Conservation (phyloP, 1,140 invertebrate genomes). For the Aphelinus atriplicis region DNA sequence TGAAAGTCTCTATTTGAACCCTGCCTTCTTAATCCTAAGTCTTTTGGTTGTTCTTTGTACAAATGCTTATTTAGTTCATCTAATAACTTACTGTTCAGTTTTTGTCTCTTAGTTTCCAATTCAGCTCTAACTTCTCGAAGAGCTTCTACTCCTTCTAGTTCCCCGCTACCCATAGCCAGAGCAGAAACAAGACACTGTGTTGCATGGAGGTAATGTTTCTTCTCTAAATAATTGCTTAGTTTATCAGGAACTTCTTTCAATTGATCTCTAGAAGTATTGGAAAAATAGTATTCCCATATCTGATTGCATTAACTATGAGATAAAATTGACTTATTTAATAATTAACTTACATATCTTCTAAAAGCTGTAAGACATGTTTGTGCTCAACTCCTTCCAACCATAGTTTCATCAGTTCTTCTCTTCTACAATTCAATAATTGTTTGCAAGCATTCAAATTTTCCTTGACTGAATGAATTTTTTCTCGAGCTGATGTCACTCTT, state of each 20-base stretch:
- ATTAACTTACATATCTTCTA: slow-evolving; percentile 85
- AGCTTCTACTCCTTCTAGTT: slow-evolving; percentile 82
- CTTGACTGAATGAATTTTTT: slow-evolving; percentile 85
- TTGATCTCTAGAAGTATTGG: slow-evolving; percentile 72
- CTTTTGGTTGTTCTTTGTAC: slow-evolving; percentile 74
- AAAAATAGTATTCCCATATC: not conserved
- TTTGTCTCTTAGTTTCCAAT: slow-evolving; percentile 77
- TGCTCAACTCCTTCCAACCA: slow-evolving; percentile 95
- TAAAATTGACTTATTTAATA: slow-evolving; percentile 22
- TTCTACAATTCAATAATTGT: slow-evolving; percentile 86
- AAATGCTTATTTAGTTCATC: slow-evolving; percentile 80
- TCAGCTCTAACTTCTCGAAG: slow-evolving; percentile 80
- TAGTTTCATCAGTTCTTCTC: slow-evolving; percentile 92
- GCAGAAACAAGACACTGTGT: slow-evolving; percentile 82
- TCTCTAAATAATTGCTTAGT: slow-evolving; percentile 74
- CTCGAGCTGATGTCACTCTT: slow-evolving; percentile 80
- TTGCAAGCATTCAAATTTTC: slow-evolving; percentile 92
- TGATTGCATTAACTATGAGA: slow-evolving; percentile 8
- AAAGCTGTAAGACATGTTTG: slow-evolving; percentile 85
- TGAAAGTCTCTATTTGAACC: slow-evolving; percentile 72
- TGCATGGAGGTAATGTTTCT: slow-evolving; percentile 88
- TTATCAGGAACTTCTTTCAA: slow-evolving; percentile 82
- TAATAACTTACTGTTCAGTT: slow-evolving; percentile 76
- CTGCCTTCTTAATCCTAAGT: slow-evolving; percentile 70
- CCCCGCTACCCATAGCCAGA: slow-evolving; percentile 74